Evolutionary conservation across 2,888 invertebrate species (phyloP), one percentile per base, ranked within the genome.

Genomic region (Chloroclystis v-ata): DNA sequence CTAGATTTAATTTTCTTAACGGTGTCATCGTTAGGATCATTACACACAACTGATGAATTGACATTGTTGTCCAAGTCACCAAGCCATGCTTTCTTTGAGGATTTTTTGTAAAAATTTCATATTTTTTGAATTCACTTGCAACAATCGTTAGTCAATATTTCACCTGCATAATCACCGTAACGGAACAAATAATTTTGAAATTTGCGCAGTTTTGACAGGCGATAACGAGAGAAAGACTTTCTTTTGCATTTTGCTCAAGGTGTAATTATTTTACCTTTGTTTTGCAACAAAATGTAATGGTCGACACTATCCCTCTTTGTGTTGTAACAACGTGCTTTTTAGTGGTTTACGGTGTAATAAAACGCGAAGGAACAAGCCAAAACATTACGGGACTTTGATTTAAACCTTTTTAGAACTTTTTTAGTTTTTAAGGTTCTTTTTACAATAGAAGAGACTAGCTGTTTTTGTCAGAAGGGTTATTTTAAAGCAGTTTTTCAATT

Each of bases 311-410:
- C 71, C 66, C 70, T 74, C 71, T 77, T 75, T 78, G 78, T 61
- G 60, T 60, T 67, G 61, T 74, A 69, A 73, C 77, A 73, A 80
- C 78, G 76, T 72, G 76, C 78, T 77, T 81, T 83, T 84, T 82
- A 80, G 84, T 78, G 86, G 86, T 86, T 84, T 82, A 86, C 79
- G 78, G 71, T 57, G 75, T 62, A 74, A 84, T 86, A 84, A 85
- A 86, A 79, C 70, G 56, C 71, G 69, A 72, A 67, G 65, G 67
- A 70, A 82, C 83, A 83, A 81, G 73, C 75, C 69, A 68, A 85
- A 87, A 86, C 82, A 86, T 86, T 85, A 86, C 81, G 83, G 85
- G 73, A 77, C 74, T 65, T 61, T 60, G 26, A 33, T 37, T 38
- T 25, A 43, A 42, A 46, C 39, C 50, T 50, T 50, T 47, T 50